Percentiles rank a stretch among this genome's conserved stretches.
Evolutionary conservation across 1,140 invertebrate species (phyloP).

Genomic region (Drosophila paulistorum): DNA sequence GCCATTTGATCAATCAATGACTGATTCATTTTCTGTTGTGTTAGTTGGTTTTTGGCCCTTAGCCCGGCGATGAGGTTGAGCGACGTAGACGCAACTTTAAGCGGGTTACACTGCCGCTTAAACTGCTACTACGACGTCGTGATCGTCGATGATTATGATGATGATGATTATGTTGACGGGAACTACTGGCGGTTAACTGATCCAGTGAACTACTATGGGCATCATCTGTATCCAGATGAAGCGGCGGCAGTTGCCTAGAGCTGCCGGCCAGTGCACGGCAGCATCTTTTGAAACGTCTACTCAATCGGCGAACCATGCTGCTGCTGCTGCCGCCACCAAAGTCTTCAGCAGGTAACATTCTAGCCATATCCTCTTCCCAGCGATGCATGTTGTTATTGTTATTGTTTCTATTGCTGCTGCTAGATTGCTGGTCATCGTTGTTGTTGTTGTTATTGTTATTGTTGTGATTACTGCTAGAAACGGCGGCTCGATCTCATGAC

Average conservation of each 20-base stretch:
- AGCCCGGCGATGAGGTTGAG: constrained; percentile 64
- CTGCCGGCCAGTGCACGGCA: constrained; percentile 30
- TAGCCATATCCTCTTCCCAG: constrained; percentile 7
- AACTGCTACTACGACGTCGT: constrained; percentile 58
- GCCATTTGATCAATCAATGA: neutral
- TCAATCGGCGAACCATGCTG: constrained; percentile 52
- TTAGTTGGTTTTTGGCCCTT: constrained; percentile 14
- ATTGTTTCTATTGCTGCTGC: neutral
- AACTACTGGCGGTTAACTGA: constrained; percentile 54
- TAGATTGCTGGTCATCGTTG: constrained; percentile 28
- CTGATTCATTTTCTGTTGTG: neutral
- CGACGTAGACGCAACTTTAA: constrained; percentile 66
- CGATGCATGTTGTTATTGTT: constrained; percentile 32
- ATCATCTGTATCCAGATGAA: constrained; percentile 19
- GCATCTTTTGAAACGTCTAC: constrained; percentile 56
- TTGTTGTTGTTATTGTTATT: constrained; percentile 32
- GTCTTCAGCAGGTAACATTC: neutral
- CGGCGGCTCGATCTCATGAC: constrained; percentile 68
- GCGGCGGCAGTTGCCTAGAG: neutral
- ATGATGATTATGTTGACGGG: constrained; percentile 53
- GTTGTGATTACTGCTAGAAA: constrained; percentile 26
- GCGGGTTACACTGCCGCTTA: constrained; percentile 54
- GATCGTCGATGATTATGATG: constrained; percentile 54
- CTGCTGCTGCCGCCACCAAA: constrained; percentile 4
- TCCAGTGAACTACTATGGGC: constrained; percentile 46